Evolutionary conservation across 2,113 vertebrate genomes (phyloP), one percentile per base, ranked within the genome.

Genomic region (Pterocles gutturalis): DNA sequence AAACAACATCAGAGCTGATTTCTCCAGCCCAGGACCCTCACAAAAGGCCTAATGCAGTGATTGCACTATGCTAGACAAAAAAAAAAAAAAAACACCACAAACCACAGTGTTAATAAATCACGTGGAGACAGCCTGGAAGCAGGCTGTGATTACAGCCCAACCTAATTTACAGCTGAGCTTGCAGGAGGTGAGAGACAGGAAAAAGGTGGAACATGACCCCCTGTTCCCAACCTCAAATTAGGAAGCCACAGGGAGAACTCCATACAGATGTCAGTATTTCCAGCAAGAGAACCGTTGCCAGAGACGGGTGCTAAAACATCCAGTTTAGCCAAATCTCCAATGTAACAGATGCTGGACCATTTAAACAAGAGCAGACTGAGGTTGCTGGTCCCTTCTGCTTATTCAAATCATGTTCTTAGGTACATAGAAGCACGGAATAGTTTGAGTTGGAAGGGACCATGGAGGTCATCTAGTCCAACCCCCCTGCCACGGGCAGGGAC

Each of bases 331-430:
- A 71, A 46, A 20, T 11, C 33, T 64, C 48, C 57, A 51, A 3
- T 1, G 5, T 9, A 69, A 34, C 34, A 65, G 22, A 43, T 9
- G 9, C 38, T 48, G 48, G 53, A 82, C 10, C 38, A 58, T 62
- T 38, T 36, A 65, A 64, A 65, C 2, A n/a, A 41, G 3, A 38
- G 36, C 13, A 55, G 33, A 38, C 4, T 0, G 0, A 89, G 60
- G 28, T 41, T 46, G 10, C 38, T 48, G 17, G 11, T 49, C 7
- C 48, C 28, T 46, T 46, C 46, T 46, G 4, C 24, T 66, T 43
- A 72, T 14, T 78, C 58, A 24, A 21, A 14, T 19, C 24, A 6
- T 4, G 18, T 36, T 31, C 67, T 60, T 31, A 13, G 54, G 26
- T 38, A 28, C 3, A 41, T 41, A 41, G 41, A 41, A 41, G 41